phyloP scores from a whole-genome alignment of 2,888 invertebrate species.

The Adelphocoris suturalis region DNA sequence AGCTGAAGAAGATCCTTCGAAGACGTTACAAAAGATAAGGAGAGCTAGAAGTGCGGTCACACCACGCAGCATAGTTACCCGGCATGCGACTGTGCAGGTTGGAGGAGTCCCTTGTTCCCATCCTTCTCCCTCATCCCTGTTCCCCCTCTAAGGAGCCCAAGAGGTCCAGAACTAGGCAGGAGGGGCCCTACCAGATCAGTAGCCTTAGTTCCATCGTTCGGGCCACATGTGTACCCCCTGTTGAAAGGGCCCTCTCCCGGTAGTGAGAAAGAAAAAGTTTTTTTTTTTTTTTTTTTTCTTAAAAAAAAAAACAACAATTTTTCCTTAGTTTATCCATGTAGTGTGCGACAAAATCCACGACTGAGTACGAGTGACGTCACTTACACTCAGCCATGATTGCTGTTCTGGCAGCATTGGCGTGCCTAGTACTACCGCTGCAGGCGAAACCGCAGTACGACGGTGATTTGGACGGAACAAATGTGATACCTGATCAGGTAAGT shows the following conservation, averaged over 20 bases:
- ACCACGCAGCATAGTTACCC: conserved; percentile 72
- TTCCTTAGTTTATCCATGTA: conserved; percentile 27
- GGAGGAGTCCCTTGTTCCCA: conserved; percentile 62
- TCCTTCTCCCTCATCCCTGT: background rate
- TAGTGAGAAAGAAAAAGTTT: background rate
- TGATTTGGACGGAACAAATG: conserved; percentile 29
- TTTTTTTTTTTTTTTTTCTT: conserved; percentile 47
- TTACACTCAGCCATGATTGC: conserved; percentile 60
- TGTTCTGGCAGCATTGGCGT: conserved; percentile 63
- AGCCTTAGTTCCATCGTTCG: conserved; percentile 69
- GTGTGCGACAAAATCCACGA: conserved; percentile 58
- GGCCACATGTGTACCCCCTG: conserved; percentile 55
- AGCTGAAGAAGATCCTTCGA: conserved; percentile 56
- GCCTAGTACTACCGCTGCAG: conserved; percentile 53
- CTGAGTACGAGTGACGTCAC: conserved; percentile 54
- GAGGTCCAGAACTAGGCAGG: conserved; percentile 63
- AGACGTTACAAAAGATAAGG: conserved; percentile 66
- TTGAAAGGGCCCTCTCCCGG: conserved; percentile 38
- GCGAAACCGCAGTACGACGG: conserved; percentile 66
- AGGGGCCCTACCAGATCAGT: conserved; percentile 71
- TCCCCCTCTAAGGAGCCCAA: conserved; percentile 43
- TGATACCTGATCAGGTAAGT: background rate
- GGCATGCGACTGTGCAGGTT: conserved; percentile 69
- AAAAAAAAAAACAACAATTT: background rate
- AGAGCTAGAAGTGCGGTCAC: conserved; percentile 66